Conservation (phyloP, 2,797 vertebrate species). For the Pseudomugil gertrudae region DNA sequence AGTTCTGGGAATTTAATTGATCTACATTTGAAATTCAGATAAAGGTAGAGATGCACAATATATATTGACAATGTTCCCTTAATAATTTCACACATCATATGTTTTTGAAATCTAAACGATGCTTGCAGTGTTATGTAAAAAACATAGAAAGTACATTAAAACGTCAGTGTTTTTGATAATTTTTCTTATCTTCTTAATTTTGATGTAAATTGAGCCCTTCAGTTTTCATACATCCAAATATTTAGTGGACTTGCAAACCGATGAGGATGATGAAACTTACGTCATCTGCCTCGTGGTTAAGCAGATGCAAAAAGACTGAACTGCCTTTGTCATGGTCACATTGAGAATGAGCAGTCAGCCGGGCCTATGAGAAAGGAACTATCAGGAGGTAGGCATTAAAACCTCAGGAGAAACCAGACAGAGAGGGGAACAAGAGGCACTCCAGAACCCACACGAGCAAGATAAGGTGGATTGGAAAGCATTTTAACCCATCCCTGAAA, state of each 20-base stretch:
- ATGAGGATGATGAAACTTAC: neutral
- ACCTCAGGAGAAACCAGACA: neutral
- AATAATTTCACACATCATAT: no score
- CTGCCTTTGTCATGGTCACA: neutral
- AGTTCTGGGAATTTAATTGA: no score
- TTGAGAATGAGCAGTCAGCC: neutral
- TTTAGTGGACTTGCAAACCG: neutral
- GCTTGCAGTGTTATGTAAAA: no score
- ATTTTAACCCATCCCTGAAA: neutral
- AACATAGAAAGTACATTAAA: no score
- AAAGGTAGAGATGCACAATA: no score
- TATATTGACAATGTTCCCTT: no score
- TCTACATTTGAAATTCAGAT: no score
- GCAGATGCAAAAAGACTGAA: no score
- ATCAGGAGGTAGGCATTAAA: neutral
- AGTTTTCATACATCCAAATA: neutral
- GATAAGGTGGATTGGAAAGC: conserved; percentile 3
- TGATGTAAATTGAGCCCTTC: no score
- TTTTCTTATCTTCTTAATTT: no score
- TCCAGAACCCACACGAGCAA: neutral
- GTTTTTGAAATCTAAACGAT: no score
- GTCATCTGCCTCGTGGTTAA: no score
- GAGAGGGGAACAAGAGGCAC: neutral
- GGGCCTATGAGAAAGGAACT: neutral
- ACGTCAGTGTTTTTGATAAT: neutral